A percentile compares a stretch with the other conserved stretches of the same genome.
phyloP scores from a whole-genome alignment of 2,113 vertebrate species.

The Phycodurus eques region DNA sequence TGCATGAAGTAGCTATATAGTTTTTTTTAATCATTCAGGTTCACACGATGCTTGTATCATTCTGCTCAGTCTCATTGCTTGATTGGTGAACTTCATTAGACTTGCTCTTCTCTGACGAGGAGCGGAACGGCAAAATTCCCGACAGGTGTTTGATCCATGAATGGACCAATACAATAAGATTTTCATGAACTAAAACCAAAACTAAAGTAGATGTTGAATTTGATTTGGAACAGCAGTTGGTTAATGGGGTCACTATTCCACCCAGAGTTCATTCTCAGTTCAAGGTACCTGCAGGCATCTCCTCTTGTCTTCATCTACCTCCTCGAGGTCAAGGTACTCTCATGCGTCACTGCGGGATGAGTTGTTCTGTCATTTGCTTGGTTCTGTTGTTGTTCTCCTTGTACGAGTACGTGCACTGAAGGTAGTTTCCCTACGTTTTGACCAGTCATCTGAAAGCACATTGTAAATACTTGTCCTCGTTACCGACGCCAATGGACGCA shows the following conservation, averaged over 20 bases:
- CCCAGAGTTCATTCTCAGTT: conserved; percentile 43
- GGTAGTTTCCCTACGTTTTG: background rate
- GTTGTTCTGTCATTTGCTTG: conserved; percentile 15
- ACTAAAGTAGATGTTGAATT: background rate
- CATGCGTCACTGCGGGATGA: conserved; percentile 37
- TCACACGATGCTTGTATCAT: too few species aligned
- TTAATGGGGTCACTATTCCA: conserved; percentile 14
- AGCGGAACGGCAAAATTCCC: too few species aligned
- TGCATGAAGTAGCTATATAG: too few species aligned
- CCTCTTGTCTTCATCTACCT: conserved; percentile 51
- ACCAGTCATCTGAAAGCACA: background rate
- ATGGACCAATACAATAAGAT: too few species aligned
- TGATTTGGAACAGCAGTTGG: background rate
- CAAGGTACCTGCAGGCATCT: conserved; percentile 53
- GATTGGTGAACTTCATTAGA: too few species aligned
- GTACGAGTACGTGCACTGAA: background rate
- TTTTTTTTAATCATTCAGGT: too few species aligned
- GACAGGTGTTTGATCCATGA: too few species aligned
- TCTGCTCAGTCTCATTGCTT: too few species aligned
- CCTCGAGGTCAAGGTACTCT: conserved; percentile 29
- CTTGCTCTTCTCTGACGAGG: too few species aligned
- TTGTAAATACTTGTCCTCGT: conserved; percentile 22
- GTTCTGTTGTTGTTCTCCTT: conserved; percentile 20
- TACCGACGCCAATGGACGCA: conserved; percentile 7
- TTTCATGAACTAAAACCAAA: too few species aligned